Evolutionary conservation across 2,888 invertebrate species (phyloP).

Genomic region (Eumerus sabulonum): DNA sequence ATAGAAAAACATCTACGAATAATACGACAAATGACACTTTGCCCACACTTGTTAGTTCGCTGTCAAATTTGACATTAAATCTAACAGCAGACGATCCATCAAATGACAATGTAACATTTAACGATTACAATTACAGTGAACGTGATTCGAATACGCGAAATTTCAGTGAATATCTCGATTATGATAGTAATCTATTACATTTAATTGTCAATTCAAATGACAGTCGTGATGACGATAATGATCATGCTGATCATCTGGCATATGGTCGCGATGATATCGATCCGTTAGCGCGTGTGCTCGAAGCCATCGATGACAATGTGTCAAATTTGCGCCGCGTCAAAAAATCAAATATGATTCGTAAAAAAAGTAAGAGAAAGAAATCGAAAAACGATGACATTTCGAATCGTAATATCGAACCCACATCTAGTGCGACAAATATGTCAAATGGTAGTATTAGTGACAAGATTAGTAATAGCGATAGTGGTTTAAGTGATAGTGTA

Average conservation of each 20-base stretch:
- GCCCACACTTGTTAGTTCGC: constrained; percentile 19
- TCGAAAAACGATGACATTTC: constrained; percentile 16
- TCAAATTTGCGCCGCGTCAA: constrained; percentile 68
- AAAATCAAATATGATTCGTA: constrained; percentile 64
- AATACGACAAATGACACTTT: constrained; percentile 16
- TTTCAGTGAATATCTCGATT: constrained; percentile 57
- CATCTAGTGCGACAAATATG: constrained; percentile 61
- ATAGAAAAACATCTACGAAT: constrained; percentile 35
- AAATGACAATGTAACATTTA: constrained; percentile 25
- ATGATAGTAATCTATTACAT: constrained; percentile 45
- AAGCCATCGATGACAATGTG: constrained; percentile 42
- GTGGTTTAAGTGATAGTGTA: constrained; percentile 51
- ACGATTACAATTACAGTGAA: constrained; percentile 44
- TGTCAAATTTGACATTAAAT: constrained; percentile 46
- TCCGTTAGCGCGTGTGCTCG: constrained; percentile 50
- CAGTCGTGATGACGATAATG: constrained; percentile 71
- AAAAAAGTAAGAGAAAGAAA: constrained; percentile 70
- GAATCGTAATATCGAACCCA: constrained; percentile 32
- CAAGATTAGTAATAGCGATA: constrained; percentile 44
- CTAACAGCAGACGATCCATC: constrained; percentile 29
- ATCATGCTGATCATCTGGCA: constrained; percentile 46
- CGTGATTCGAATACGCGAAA: constrained; percentile 40
- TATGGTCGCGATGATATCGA: constrained; percentile 50
- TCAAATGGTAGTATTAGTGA: constrained; percentile 60
- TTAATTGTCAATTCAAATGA: constrained; percentile 54